phyloP scores from a whole-genome alignment of 2,888 invertebrate species.

The Lasioglossum villosulum region DNA sequence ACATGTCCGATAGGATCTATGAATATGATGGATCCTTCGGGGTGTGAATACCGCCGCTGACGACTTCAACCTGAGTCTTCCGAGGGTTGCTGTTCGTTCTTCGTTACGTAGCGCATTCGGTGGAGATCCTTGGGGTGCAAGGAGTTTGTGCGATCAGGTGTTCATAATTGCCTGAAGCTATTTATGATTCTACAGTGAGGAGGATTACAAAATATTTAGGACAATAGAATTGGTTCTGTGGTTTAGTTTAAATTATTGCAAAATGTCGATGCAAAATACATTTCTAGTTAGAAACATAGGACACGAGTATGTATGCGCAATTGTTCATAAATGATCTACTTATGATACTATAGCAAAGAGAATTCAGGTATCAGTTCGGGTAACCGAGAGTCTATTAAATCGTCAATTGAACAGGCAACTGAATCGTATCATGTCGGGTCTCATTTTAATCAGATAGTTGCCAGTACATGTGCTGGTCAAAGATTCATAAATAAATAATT shows the following conservation, averaged over 20 bases:
- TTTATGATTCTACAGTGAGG: not conserved
- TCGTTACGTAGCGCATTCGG: not conserved
- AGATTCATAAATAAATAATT: too few relatives aligned
- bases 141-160: constrained; percentile 57
- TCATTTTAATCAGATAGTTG: too few relatives aligned
- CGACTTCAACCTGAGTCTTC: constrained; percentile 72
- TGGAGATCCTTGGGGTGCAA: constrained; percentile 32
- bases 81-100: constrained; percentile 56
- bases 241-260: not conserved
- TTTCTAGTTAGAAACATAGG: not conserved
- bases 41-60: constrained; percentile 69
- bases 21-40: constrained; percentile 69
- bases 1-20: constrained; percentile 66
- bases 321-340: too few relatives aligned
- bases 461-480: too few relatives aligned
- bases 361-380: too few relatives aligned
- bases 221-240: not conserved
- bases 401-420: too few relatives aligned
- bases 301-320: too few relatives aligned
- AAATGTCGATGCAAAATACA: not conserved
- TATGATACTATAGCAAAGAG: too few relatives aligned
- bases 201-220: not conserved
- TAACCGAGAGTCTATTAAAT: too few relatives aligned
- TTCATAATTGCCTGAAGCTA: constrained; percentile 32
- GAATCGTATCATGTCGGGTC: too few relatives aligned